These are phyloP conservation scores for Brachyalestes nurse DNA, from an alignment of 2,797 vertebrate species.

Conservation along the genomic window DNA sequence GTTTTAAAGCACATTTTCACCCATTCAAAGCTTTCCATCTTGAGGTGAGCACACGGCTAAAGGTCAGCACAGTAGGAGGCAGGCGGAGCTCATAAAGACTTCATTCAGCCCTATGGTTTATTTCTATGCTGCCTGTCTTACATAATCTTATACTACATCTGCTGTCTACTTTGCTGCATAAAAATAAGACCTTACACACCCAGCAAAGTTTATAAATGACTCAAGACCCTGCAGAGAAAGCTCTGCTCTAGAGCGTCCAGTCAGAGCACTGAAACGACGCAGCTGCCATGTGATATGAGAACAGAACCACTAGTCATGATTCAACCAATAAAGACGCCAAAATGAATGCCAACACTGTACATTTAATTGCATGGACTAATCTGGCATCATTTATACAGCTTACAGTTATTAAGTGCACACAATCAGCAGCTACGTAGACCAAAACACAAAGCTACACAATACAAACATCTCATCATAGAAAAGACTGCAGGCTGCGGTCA, in stretches of 20 bases:
- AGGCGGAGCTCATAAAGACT: not conserved
- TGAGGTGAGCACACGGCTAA: not conserved
- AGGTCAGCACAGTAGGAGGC: constrained; percentile 4
- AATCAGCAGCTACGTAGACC: constrained; percentile 2
- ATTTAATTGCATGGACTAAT: constrained; percentile 31
- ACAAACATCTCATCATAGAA: constrained; percentile 23
- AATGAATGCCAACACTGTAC: not conserved
- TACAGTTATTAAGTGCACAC: constrained; percentile 21
- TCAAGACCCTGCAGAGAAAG: not conserved
- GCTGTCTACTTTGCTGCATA: not conserved
- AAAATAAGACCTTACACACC: constrained; percentile 25
- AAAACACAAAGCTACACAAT: constrained; percentile 20
- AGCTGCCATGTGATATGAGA: not conserved
- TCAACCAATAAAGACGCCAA: constrained; percentile 2
- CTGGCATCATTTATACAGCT: not conserved
- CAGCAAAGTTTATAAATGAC: constrained; percentile 36
- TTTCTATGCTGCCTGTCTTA: constrained; percentile 18
- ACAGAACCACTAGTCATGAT: not conserved
- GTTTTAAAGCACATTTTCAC: not conserved
- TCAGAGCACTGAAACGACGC: not conserved
- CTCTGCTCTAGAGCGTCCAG: not conserved
- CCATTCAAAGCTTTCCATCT: not conserved
- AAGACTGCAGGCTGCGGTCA: constrained; percentile 10
- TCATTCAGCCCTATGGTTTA: not conserved
- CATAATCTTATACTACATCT: constrained; percentile 28